Conservation (phyloP, 1,140 invertebrate species). For the Gryllus bimaculatus region DNA sequence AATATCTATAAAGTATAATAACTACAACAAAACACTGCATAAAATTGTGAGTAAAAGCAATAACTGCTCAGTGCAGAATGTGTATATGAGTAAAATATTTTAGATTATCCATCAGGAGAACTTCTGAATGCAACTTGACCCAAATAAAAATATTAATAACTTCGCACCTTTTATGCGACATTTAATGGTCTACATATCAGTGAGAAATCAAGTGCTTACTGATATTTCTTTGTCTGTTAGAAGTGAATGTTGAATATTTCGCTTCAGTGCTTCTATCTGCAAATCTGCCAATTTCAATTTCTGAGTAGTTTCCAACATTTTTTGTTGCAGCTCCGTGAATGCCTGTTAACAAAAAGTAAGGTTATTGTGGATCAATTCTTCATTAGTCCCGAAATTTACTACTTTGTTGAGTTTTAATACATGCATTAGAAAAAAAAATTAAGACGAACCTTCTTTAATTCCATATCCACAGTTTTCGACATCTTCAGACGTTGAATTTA, state of each 20-base stretch:
- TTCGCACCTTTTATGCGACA: too few species aligned
- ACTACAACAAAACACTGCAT: too few species aligned
- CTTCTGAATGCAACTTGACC: too few species aligned
- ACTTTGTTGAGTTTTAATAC: too few species aligned
- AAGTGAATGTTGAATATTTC: conserved; percentile 56
- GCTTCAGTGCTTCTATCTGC: conserved; percentile 62
- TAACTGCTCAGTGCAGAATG: too few species aligned
- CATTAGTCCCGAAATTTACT: neutral
- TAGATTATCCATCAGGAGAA: too few species aligned
- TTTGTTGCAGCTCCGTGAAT: conserved; percentile 73
- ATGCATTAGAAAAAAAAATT: neutral
- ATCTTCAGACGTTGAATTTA: neutral
- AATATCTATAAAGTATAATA: too few species aligned
- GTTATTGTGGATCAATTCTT: neutral
- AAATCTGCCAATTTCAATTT: conserved; percentile 69
- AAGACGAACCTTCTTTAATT: conserved; percentile 15
- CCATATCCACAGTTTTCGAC: conserved; percentile 18
- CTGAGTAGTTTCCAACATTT: conserved; percentile 69
- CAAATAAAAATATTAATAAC: too few species aligned
- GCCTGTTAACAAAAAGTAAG: conserved; percentile 41
- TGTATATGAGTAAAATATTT: too few species aligned
- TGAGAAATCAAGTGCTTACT: conserved; percentile 29
- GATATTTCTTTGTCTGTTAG: conserved; percentile 55
- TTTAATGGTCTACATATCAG: too few species aligned
- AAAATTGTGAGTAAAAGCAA: too few species aligned